Evolutionary conservation across 2,797 vertebrate species (phyloP), one percentile per base, ranked within the genome.

Genomic region (Poeciliopsis paucimaculata): DNA sequence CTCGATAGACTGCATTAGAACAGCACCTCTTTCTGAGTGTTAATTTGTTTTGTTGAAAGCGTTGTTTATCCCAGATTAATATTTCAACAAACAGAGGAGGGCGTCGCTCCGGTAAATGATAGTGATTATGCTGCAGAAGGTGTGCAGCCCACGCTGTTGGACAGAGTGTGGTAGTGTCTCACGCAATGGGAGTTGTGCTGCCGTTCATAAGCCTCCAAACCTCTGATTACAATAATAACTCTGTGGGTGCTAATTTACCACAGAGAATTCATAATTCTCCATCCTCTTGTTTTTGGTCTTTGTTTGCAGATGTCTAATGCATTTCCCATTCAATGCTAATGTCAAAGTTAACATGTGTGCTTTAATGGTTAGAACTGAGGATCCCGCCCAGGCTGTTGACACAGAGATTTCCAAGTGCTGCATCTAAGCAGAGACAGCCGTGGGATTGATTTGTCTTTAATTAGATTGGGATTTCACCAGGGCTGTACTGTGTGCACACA

Each of bases 11-110:
- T 92, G 92, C 92, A 93, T 94, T 94, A 94, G 92, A 62, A 82
- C 83, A 83, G 89, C 88, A 75, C 88, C 86, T 92, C 91, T 92
- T 90, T 89, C 82, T 84, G 87, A 84, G 91, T 84, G 92, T 93
- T 96, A 93, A 94, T 96, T 95, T 94, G 93, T 94, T 95, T 96
- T 94, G 93, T 95, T 92, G 91, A 92, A 95, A 93, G 92, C 92
- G 94, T 95, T 95, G 95, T 96, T 95, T 96, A 93, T 94, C 92
- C 90, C 89, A 91, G 91, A 94, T 94, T 95, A 94, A 95, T 95
- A 94, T 94, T 93, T 94, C 93, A 95, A 95, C 95, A 94, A 95
- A 94, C 93, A 92, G 89, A 89, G 91, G 82, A 87, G 90, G 84
- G 85, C 86, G 90, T 90, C 80, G 87, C 87, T 86, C 87, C 88